Base-by-base conservation (phyloP, 2,888 invertebrate genomes). In the Creontiades dilutus region DNA sequence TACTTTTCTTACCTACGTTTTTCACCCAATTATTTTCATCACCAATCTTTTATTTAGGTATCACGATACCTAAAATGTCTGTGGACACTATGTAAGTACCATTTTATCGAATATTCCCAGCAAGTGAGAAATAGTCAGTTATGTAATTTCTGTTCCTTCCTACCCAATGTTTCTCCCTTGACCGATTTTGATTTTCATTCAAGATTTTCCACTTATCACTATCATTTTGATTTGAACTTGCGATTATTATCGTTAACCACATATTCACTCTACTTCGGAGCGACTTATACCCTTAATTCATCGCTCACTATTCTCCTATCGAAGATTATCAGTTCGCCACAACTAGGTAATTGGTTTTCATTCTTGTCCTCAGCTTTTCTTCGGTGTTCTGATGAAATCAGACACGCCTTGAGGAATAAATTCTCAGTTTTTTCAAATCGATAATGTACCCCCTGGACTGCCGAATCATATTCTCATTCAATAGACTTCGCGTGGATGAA, bases 1-100 rank as follows among this genome's bases (percentile, higher is more conserved):
- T 89, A 80, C 86, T 86, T 75, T 82, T 82, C 82, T 52, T 82
- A 37, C 78, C 46, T 11, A 78, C 28, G 78, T 46, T 55, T 90
- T 90, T 84, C 82, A 78, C 85, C 75, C 86, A 76, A 28, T 76
- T 28, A 78, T 78, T 78, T 78, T 28, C 19, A 46, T 37, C 46
- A 37, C 2, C 46, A 68, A 27, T 11, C 27, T 68, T 68, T 68
- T 19, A 14, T 19, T n/a, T 3, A 19, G 61, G 68, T 68, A n/a
- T 68, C 68, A 23, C 23, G 5, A 23, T 23, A 12, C 1, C 23
- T 68, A 23, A 68, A 68, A 80, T 80, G 78, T 80, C 47, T 0
- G n/a, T 19, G 52, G 11, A n/a, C 82, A 47, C 52, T 5, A 82
- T 23, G 82, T 82, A 52, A 82, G 82, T 82, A 48, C 52, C 47